Base-by-base conservation (phyloP, 2,888 invertebrate species). In the Papilio demoleus region DNA sequence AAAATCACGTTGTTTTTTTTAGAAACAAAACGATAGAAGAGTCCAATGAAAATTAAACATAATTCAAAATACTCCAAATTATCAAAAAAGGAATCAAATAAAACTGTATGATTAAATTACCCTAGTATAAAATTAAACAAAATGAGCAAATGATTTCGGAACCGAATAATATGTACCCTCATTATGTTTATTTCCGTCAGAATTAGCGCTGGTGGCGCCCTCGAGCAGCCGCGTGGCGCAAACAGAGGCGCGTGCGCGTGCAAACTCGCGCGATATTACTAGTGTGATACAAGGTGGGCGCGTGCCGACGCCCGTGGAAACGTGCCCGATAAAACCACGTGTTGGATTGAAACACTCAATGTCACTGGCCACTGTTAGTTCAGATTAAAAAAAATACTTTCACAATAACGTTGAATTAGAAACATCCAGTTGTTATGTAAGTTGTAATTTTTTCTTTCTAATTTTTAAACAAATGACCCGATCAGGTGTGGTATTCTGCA, bases 331-430 rank as follows among this genome's bases (percentile, higher is more conserved):
- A 85, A 84, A 85, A 77, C 76, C 75, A 75, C 74, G 85, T 80
- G 88, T 78, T 74, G 87, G 82, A 85, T 85, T 87, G 85, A 85
- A 81, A 73, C 86, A 84, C 89, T 90, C 82, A 81, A 88, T 74
- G 88, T 89, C 91, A 88, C 70, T 79, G 80, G 79, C 70, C 60
- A 36, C 24, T 36, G 47, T 0, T 34, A 31, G 70, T 66, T 59
- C 45, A 6, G 66, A 66, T 65, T 6, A 38, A 31, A 56, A 56
- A 53, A 56, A 17, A 31, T 6, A 31, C 50, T 24, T 24, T 14
- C n/a, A 50, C 24, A 50, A 17, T 58, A 17, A 27, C 8, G 11
- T 50, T 31, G 17, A 17, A 11, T 1, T 12, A 4, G 6, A n/a
- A n/a, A 4, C 12, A 42, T 17, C 17, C 42, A 42, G n/a, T 42